Evolutionary conservation across 2,797 vertebrate genomes (phyloP), one percentile per base, ranked within the genome.

Genomic region (Carcharodon carcharias): DNA sequence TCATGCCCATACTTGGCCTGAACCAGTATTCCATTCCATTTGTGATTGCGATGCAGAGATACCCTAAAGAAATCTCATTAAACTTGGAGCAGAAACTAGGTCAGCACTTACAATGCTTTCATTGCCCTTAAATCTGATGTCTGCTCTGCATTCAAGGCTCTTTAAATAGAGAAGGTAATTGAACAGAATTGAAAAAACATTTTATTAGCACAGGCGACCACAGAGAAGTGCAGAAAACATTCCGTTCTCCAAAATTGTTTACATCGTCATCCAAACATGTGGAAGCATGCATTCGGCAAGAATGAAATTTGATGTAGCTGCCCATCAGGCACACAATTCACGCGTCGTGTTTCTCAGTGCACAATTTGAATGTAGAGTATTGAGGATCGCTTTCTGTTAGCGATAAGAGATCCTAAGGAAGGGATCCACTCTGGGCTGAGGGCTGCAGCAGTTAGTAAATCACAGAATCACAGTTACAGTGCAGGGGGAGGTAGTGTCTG

Each of bases 71-170:
- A 93, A 67, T 93, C 91, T 45, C 26, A 93, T 93, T 40, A 93
- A 91, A n/a, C 61, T 26, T 65, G 61, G 18, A 93, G n/a, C 61
- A 65, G 61, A 93, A 93, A 65, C 91, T 93, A 93, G 91, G 91
- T 45, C 61, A 85, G 1, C 82, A 85, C 82, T 85, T 85, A 85
- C 82, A 85, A 85, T 85, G 82, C 45, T 26, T 85, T 50, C 82
- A 93, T 45, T 45, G 26, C 56, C 63, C 67, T 65, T 65, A 93
- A 45, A 93, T 65, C 91, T 67, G 61, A 65, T 65, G 61, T 26
- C 91, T 23, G 35, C 4, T 93, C n/a, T 65, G 40, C 61, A 93
- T 67, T 67, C 91, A 93, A 93, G n/a, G n/a, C 23, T 93, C n/a
- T 92, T n/a, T 92, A 92, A 63, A 65, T 58, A n/a, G 58, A 92